These are phyloP conservation scores for Diplosoma virens DNA, from an alignment of 23 tunicate genomes.

Conservation along the genomic window DNA sequence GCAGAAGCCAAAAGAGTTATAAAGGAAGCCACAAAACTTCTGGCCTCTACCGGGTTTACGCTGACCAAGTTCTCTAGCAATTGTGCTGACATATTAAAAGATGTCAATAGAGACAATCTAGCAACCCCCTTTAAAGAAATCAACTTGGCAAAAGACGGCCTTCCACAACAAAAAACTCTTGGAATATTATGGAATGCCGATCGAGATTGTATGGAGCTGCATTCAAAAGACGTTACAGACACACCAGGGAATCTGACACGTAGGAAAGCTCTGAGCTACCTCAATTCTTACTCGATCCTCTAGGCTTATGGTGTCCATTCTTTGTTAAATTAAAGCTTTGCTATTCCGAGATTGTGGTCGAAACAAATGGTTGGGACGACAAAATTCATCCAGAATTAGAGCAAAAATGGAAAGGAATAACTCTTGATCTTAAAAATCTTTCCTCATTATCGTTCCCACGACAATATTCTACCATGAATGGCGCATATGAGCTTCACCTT, in stretches of 20 bases:
- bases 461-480: neutral
- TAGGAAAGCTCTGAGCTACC: neutral
- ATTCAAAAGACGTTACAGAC: neutral
- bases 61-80: slow-evolving; percentile 14
- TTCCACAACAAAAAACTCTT: neutral
- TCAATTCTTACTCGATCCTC: slow-evolving; percentile 4
- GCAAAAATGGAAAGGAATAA: neutral
- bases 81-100: neutral
- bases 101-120: neutral
- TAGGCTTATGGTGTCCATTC: slow-evolving; percentile 3
- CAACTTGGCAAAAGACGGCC: neutral
- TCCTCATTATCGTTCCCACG: neutral
- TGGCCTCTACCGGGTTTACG: neutral
- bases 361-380: slow-evolving; percentile 1
- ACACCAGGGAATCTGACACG: neutral
- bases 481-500: neutral
- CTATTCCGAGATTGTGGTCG: slow-evolving; percentile 1
- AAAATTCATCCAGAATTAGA: neutral
- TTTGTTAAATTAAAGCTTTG: slow-evolving; percentile 1
- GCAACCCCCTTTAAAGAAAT: neutral
- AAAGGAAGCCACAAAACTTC: neutral
- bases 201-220: neutral
- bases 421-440: neutral
- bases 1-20: neutral
- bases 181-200: neutral